A percentile compares a stretch with the other conserved stretches of the same genome.
These are phyloP conservation scores for Natrix natrix DNA, from an alignment of 2,797 vertebrate genomes.

Conservation along the genomic window DNA sequence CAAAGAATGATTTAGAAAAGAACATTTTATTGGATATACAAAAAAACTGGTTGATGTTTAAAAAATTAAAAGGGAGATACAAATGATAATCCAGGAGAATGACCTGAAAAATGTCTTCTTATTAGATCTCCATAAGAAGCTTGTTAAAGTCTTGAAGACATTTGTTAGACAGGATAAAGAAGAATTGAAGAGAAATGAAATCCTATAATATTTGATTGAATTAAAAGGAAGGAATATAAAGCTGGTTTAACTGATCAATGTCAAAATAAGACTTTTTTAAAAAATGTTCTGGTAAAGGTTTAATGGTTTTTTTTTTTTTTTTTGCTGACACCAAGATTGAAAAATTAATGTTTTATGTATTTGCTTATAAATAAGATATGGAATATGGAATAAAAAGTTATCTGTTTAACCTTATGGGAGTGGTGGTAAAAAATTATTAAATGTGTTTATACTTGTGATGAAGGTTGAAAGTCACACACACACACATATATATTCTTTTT, in stretches of 20 bases:
- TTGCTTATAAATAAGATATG: background rate
- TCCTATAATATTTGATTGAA: background rate
- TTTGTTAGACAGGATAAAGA: background rate
- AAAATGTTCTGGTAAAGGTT: background rate
- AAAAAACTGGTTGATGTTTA: background rate
- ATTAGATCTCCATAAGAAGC: background rate
- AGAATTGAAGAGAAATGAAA: background rate
- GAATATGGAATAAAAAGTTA: background rate
- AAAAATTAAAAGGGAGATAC: background rate
- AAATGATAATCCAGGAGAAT: background rate
- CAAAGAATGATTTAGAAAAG: background rate
- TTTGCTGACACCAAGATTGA: background rate
- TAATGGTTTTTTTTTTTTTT: background rate
- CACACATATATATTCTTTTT: background rate
- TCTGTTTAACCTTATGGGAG: background rate
- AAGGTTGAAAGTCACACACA: background rate
- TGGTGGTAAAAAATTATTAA: background rate
- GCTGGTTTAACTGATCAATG: background rate
- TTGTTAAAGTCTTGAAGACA: background rate
- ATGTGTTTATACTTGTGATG: background rate
- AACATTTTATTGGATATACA: background rate
- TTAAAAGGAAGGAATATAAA: background rate
- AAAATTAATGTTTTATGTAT: background rate
- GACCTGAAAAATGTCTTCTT: background rate
- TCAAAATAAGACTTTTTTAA: background rate